These are phyloP conservation scores for Enteromius trimaculatus DNA, from an alignment of 2,797 vertebrate genomes.

Conservation along the genomic window DNA sequence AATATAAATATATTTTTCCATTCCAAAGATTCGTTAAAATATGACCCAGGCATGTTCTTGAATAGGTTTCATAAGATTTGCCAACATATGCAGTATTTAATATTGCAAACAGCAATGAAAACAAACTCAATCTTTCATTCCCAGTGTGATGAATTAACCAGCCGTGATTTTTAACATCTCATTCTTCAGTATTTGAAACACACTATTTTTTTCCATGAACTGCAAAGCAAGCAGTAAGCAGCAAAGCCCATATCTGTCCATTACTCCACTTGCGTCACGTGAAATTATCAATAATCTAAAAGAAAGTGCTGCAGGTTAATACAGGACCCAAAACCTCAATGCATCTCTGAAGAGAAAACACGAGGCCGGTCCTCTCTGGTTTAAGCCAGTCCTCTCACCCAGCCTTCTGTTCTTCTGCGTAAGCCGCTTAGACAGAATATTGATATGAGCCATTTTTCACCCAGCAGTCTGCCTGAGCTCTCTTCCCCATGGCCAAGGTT, in stretches of 20 bases:
- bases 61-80: neutral
- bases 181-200: neutral
- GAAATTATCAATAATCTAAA: neutral
- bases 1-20: neutral
- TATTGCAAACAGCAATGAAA: neutral
- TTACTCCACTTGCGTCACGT: neutral
- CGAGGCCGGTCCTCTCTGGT: slow-evolving; percentile 27
- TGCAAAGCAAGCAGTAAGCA: slow-evolving; percentile 3
- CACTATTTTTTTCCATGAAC: neutral
- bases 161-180: slow-evolving; percentile 10
- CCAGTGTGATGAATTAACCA: neutral
- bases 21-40: neutral
- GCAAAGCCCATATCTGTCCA: slow-evolving; percentile 2
- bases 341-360: neutral
- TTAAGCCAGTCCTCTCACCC: slow-evolving; percentile 36
- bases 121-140: neutral
- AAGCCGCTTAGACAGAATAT: slow-evolving; percentile 58
- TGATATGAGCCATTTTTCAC: slow-evolving; percentile 65
- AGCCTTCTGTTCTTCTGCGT: slow-evolving; percentile 49
- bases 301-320: slow-evolving; percentile 12
- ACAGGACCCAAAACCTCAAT: neutral
- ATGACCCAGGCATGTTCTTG: neutral
- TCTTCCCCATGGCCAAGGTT: slow-evolving; percentile 62
- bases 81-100: neutral
- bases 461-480: slow-evolving; percentile 51